Evolutionary conservation across 1,140 invertebrate species (phyloP), one percentile per base, ranked within the genome.

Genomic region (Hypothenemus hampei): DNA sequence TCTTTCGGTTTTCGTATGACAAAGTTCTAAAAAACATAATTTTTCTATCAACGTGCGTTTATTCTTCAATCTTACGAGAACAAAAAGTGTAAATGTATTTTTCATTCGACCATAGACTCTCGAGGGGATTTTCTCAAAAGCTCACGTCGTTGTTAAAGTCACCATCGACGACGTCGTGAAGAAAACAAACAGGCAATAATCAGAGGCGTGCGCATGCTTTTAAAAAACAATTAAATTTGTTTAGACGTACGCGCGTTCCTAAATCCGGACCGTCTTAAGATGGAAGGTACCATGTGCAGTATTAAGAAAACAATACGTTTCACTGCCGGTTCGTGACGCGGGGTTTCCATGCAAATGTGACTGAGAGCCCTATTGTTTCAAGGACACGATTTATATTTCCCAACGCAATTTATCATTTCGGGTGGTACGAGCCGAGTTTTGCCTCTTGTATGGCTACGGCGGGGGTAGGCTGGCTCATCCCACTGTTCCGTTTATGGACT

Each of bases 381-480:
- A 54, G 51, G 51, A 45, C 51, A 46, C 51, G 51, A 54, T 54
- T 54, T 54, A 54, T 54, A 54, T 54, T 54, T 54, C 51, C 51
- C 51, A 46, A 37, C 39, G 41, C 51, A 29, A 54, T 54, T 54
- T 54, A 54, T 54, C 51, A 54, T 36, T 21, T 37, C 35, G 18
- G 18, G n/a, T n/a, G n/a, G 10, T 19, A 8, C 47, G 11, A 46
- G 31, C 33, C 26, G 39, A 46, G 41, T 54, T 54, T 54, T 37
- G 37, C 51, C 43, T 44, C 35, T n/a, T n/a, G n/a, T n/a, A n/a
- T n/a, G n/a, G n/a, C n/a, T 43, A 11, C 11, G 11, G 3, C 6
- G 19, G 8, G 16, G 8, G 13, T 43, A 43, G 15, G 7, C 39
- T 13, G 19, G 39, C 6, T 19, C 7, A 16, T n/a, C n/a, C n/a